Base-by-base conservation (phyloP, 2,888 invertebrate species). In the Polymixis flavicincta region DNA sequence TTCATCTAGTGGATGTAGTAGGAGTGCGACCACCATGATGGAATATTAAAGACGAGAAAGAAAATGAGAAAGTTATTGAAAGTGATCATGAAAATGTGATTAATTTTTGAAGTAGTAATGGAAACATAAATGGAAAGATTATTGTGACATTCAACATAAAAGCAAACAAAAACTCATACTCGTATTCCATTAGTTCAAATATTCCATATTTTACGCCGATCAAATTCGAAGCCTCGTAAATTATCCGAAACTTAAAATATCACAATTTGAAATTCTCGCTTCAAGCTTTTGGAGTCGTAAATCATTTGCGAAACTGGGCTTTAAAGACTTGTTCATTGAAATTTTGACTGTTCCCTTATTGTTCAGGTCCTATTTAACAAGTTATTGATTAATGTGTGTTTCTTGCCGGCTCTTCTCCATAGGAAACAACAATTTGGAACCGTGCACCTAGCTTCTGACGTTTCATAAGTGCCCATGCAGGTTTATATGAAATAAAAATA, bases 351-450 rank as follows among this genome's bases (percentile, higher is more conserved):
- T 59, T 32, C 32, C 32, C 22, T 72, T 81, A 84, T 81, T 83
- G 77, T 83, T 71, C 17, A 25, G 42, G 55, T 64, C 55, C 59
- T 76, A 73, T 83, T 83, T 83, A 84, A 84, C 84, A 77, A 52
- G 66, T 42, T 68, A 83, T 71, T 84, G 82, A 83, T 77, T 81
- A 60, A 83, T n/a, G n/a, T n/a, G n/a, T n/a, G n/a, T n/a, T n/a
- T n/a, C n/a, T n/a, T n/a, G n/a, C n/a, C n/a, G n/a, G n/a, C n/a
- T n/a, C n/a, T n/a, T n/a, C n/a, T n/a, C n/a, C n/a, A n/a, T n/a
- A n/a, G n/a, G n/a, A n/a, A n/a, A n/a, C n/a, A n/a, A n/a, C n/a
- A n/a, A n/a, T n/a, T n/a, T n/a, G n/a, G n/a, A n/a, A n/a, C n/a
- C n/a, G n/a, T n/a, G n/a, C n/a, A n/a, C n/a, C n/a, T n/a, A n/a